phyloP scores from a whole-genome alignment of 1,140 invertebrate genomes.

The Sarcophaga bullata region DNA sequence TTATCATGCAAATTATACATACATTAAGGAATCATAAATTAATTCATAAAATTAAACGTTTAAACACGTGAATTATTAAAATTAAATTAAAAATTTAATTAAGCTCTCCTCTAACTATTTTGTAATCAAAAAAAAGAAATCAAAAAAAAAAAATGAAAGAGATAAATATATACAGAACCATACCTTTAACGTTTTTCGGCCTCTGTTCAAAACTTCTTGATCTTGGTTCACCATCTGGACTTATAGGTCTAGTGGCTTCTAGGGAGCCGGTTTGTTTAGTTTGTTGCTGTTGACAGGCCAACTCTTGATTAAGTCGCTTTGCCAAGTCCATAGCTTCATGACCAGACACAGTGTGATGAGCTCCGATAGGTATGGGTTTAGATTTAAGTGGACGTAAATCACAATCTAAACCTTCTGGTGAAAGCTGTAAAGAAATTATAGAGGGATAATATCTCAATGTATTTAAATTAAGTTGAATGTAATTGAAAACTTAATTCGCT shows the following conservation, averaged over 20 bases:
- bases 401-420: slow-evolving; percentile 34
- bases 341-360: slow-evolving; percentile 78
- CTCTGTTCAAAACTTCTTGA: slow-evolving; percentile 75
- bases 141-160: neutral
- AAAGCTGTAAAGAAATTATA: neutral
- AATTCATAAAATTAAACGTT: slow-evolving; percentile 22
- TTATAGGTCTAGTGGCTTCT: slow-evolving; percentile 64
- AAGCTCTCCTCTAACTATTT: slow-evolving; percentile 1
- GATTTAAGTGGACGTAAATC: slow-evolving; percentile 59
- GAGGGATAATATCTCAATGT: neutral
- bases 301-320: slow-evolving; percentile 76
- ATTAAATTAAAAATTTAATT: neutral
- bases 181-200: slow-evolving; percentile 70
- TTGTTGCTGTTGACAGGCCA: slow-evolving; percentile 70
- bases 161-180: slow-evolving; percentile 45
- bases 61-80: neutral
- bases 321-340: slow-evolving; percentile 82
- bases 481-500: neutral
- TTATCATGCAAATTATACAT: slow-evolving; percentile 1
- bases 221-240: slow-evolving; percentile 69
- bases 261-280: slow-evolving; percentile 66
- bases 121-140: neutral
- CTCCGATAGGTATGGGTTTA: slow-evolving; percentile 76
- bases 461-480: neutral
- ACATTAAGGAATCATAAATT: neutral